phyloP scores from a whole-genome alignment of 2,797 vertebrate species.

The Myotis planiceps region DNA sequence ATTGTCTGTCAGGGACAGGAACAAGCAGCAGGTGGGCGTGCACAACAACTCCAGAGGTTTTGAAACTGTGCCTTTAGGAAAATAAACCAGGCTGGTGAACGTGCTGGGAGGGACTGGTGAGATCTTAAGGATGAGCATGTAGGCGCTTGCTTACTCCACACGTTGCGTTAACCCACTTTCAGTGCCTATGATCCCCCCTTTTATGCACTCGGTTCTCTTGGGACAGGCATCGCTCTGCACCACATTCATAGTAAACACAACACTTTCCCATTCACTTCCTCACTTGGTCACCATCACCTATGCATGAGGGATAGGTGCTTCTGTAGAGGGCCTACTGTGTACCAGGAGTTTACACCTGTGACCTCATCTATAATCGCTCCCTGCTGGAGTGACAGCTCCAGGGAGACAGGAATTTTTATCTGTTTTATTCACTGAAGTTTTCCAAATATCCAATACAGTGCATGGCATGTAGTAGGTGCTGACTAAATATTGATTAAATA shows the following conservation, averaged over 20 bases:
- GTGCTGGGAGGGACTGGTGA: not conserved
- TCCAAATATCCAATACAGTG: not conserved
- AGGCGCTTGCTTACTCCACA: not conserved
- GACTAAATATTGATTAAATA: not conserved
- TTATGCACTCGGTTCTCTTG: not conserved
- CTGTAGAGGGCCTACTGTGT: not conserved
- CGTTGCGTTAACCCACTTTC: not conserved
- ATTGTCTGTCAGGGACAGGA: not conserved
- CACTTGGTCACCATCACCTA: too few relatives aligned
- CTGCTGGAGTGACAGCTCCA: not conserved
- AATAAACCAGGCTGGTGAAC: not conserved
- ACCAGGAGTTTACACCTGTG: not conserved
- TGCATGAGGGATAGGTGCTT: accelerated
- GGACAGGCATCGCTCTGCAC: not conserved
- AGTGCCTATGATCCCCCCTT: not conserved
- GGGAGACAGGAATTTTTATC: not conserved
- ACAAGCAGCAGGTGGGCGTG: not conserved
- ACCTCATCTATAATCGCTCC: not conserved
- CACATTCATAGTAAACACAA: not conserved
- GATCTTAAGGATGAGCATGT: not conserved
- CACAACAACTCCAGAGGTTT: not conserved
- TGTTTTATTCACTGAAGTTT: not conserved
- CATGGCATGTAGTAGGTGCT: not conserved
- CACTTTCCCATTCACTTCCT: not conserved
- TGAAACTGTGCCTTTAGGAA: conserved; percentile 34